Conservation (phyloP, 1,140 invertebrate species). For the Caenorhabditis briggsae region DNA sequence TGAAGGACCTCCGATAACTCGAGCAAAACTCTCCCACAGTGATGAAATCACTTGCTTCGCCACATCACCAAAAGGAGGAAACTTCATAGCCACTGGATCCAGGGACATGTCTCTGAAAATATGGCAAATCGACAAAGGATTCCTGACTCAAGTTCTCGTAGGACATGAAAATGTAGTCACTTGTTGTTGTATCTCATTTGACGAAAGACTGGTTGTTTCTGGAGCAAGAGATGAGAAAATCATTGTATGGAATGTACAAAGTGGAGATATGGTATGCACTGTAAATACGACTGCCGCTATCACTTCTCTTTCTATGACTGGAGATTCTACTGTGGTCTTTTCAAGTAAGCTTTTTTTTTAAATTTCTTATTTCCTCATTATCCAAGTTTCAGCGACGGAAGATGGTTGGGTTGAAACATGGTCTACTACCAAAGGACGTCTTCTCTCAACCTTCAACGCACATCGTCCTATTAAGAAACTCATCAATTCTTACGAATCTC, state of each 20-base stretch:
- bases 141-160: constrained; percentile 68
- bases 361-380: background rate
- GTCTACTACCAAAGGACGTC: constrained; percentile 63
- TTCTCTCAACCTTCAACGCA: constrained; percentile 68
- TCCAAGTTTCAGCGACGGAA: constrained; percentile 61
- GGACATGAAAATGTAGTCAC: constrained; percentile 67
- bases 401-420: constrained; percentile 66
- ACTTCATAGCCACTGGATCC: constrained; percentile 66
- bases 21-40: constrained; percentile 64
- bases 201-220: constrained; percentile 65
- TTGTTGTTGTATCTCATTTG: constrained; percentile 65
- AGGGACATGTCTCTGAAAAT: constrained; percentile 68
- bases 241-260: constrained; percentile 67
- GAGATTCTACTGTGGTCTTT: constrained; percentile 66
- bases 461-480: constrained; percentile 65
- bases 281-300: constrained; percentile 73
- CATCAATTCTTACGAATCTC: constrained; percentile 63
- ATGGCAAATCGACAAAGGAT: constrained; percentile 67
- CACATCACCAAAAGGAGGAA: constrained; percentile 60
- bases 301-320: constrained; percentile 61
- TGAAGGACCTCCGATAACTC: constrained; percentile 34
- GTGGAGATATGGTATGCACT: constrained; percentile 67
- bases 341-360: constrained; percentile 39
- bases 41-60: constrained; percentile 67
- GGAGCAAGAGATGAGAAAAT: constrained; percentile 65